A percentile compares a stretch with the other conserved stretches of the same genome.
These are phyloP conservation scores for Crossaster papposus DNA, from an alignment of 53 echinoderm and acorn worm species.

Conservation along the genomic window DNA sequence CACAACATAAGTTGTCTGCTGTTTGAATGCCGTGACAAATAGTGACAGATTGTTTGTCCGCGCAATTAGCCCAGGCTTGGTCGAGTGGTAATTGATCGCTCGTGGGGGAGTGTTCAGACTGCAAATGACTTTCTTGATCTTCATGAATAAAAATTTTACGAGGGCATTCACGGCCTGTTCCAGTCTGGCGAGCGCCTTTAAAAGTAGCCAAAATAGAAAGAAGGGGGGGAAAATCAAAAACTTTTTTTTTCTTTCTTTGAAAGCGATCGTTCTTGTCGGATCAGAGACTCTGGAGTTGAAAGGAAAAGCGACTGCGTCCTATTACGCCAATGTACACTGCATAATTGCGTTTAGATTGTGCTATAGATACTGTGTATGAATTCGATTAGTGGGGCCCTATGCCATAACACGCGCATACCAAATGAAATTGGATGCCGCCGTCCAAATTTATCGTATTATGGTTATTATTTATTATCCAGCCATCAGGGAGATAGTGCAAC, in stretches of 20 bases:
- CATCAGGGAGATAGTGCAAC: neutral
- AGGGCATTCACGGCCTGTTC: constrained; percentile 80
- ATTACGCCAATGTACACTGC: constrained; percentile 68
- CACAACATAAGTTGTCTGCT: constrained; percentile 85
- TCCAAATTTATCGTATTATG: constrained; percentile 66
- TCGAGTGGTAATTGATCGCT: constrained; percentile 89
- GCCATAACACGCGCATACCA: constrained; percentile 68
- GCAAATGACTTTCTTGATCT: constrained; percentile 84
- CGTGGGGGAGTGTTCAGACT: constrained; percentile 73
- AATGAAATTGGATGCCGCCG: constrained; percentile 71
- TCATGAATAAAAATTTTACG: constrained; percentile 85
- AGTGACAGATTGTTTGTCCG: constrained; percentile 99
- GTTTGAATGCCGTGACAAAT: constrained; percentile 91
- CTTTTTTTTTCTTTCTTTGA: constrained; percentile 9
- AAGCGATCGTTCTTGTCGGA: constrained; percentile 11
- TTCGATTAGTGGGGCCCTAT: constrained; percentile 63
- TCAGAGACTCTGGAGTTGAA: neutral
- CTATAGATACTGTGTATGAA: constrained; percentile 64
- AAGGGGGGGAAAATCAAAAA: constrained; percentile 14
- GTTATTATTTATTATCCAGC: constrained; percentile 57
- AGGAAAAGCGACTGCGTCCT: constrained; percentile 57
- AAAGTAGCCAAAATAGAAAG: constrained; percentile 32
- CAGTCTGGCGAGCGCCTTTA: constrained; percentile 71
- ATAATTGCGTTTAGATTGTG: constrained; percentile 85
- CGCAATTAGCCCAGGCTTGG: constrained; percentile 96